Evolutionary conservation across 2,797 vertebrate genomes (phyloP).

Genomic region (Botia almorhae): DNA sequence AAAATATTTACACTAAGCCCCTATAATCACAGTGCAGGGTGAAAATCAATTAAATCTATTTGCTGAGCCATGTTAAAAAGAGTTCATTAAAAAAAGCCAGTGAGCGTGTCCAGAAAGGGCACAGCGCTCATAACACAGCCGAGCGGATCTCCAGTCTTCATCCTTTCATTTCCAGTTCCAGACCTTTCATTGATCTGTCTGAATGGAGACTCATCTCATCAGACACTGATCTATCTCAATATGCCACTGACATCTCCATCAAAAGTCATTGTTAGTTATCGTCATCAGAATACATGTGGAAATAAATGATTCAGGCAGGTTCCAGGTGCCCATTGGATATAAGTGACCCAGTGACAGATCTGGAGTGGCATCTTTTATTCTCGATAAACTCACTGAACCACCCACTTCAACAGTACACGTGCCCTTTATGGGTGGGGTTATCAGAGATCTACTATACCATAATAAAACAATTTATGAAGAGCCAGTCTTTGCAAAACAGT

Average conservation of each 20-base stretch:
- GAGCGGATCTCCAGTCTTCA: conserved; percentile 16
- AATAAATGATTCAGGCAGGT: conserved; percentile 29
- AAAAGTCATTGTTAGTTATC: conserved; percentile 46
- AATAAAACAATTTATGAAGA: no score
- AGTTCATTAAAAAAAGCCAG: conserved; percentile 50
- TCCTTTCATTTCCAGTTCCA: conserved; percentile 44
- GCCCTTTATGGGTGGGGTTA: no score
- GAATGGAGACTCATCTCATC: conserved; percentile 27
- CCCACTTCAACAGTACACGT: no score
- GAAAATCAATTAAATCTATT: conserved; percentile 57
- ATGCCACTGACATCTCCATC: conserved; percentile 31
- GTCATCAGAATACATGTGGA: conserved; percentile 40
- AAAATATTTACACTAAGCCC: conserved; percentile 50
- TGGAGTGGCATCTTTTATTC: conserved; percentile 22
- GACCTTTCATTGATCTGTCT: conserved; percentile 50
- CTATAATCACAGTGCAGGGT: conserved; percentile 38
- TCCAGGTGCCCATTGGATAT: not conserved
- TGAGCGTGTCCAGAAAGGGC: conserved; percentile 35
- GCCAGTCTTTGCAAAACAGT: no score
- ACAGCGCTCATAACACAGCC: conserved; percentile 29
- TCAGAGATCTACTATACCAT: no score
- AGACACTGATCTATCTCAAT: conserved; percentile 39
- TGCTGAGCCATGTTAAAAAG: conserved; percentile 52
- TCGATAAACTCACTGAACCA: not conserved
- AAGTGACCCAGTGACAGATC: conserved; percentile 25